Conservation (phyloP, 2,888 invertebrate genomes). For the Eupithecia centaureata region DNA sequence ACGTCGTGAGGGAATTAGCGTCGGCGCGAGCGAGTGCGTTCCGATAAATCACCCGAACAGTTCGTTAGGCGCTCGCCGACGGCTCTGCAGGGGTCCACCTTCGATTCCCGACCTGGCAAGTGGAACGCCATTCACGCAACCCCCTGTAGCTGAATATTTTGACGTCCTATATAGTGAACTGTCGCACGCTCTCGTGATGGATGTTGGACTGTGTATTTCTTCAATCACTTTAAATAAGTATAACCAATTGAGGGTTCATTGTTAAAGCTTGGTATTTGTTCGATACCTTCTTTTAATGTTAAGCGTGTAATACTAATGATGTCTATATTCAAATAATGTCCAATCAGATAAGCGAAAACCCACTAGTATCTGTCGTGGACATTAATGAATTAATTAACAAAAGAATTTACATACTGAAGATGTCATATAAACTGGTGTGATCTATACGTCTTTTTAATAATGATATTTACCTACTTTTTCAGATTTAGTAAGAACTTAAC, state of each 20-base stretch:
- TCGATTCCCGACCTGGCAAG: constrained; percentile 75
- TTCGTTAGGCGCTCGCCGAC: constrained; percentile 79
- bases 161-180: constrained; percentile 72
- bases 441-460: constrained; percentile 24
- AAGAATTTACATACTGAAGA: constrained; percentile 15
- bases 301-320: constrained; percentile 11
- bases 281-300: neutral
- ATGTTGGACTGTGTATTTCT: constrained; percentile 48
- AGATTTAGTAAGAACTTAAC: neutral
- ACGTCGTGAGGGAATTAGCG: constrained; percentile 78
- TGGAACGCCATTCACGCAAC: constrained; percentile 72
- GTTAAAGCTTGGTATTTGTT: constrained; percentile 6
- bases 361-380: constrained; percentile 19
- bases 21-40: constrained; percentile 62
- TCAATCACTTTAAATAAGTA: constrained; percentile 20
- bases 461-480: neutral
- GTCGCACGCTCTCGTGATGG: constrained; percentile 67
- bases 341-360: constrained; percentile 23
- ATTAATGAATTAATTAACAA: constrained; percentile 25
- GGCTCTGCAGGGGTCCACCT: constrained; percentile 74
- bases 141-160: constrained; percentile 79
- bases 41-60: constrained; percentile 75
- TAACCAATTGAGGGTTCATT: constrained; percentile 23
- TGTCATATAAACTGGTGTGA: constrained; percentile 20
- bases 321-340: constrained; percentile 17